Evolutionary conservation across 1,140 invertebrate genomes (phyloP), one percentile per base, ranked within the genome.

Genomic region (Artemia franciscana): DNA sequence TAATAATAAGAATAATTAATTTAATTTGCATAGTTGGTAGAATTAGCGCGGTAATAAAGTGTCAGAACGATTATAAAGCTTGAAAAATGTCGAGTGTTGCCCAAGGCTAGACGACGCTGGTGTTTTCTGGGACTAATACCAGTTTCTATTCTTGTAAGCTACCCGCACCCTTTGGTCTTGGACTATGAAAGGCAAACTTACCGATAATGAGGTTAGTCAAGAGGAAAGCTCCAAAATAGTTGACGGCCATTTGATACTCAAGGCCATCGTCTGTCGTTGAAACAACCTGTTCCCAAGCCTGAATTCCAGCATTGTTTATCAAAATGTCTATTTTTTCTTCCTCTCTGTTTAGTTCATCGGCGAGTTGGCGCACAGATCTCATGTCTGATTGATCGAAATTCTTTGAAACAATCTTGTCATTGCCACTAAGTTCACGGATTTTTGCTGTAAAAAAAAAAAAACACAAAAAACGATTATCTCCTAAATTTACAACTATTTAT

Each of bases 221-320:
- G 4, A 91, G 74, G 70, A 90, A 91, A 58, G 86, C 86, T 0
- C 87, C 86, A 69, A 88, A 88, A 68, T 91, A 84, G 72, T 95
- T 93, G 0, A 87, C 89, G 0, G 82, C 73, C 67, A 73, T 74
- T 5, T 70, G 70, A 12, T 66, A 66, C 65, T 78, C 75, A 28
- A 76, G 66, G 5, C 73, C 73, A 66, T 77, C 74, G 18, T 58
- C 56, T 12, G 39, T 51, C 12, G 39, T 51, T 12, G 39, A 1
- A 1, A 51, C 21, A 15, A 51, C 39, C 21, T 51, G 39, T 4
- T 66, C 24, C 24, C 66, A 65, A 61, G 68, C 68, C 30, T 51
- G 39, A 18, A 66, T 64, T 7, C 72, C 74, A 30, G 77, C 78
- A 68, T 79, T 79, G 62, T 79, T 78, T 12, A 80, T 72, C 5